Percentiles rank a stretch among this genome's conserved stretches.
Conservation (phyloP, 2,888 invertebrate genomes). For the Calephelis perditalis region DNA sequence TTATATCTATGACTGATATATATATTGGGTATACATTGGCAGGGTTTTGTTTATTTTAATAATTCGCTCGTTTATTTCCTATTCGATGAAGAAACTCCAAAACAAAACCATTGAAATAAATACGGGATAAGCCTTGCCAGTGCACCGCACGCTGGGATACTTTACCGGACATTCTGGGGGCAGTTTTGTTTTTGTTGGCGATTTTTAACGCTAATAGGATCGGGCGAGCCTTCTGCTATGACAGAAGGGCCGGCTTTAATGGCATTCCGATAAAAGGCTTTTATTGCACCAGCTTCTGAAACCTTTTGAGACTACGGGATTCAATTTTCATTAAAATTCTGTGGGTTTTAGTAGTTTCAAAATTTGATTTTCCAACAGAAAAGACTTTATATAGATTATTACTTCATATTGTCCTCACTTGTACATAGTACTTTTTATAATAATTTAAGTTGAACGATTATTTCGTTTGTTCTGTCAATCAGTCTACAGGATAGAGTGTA, state of each 20-base stretch:
- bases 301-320: conserved; percentile 4
- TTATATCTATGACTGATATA: no score
- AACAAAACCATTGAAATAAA: background rate
- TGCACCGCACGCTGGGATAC: conserved; percentile 4
- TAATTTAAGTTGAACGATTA: no score
- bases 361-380: background rate
- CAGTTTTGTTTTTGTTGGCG: conserved; percentile 43
- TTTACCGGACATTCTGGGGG: conserved; percentile 15
- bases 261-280: conserved; percentile 31
- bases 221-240: conserved; percentile 27
- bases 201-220: conserved; percentile 49
- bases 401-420: no score
- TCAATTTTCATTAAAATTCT: background rate
- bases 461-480: no score
- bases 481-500: no score
- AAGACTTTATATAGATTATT: no score
- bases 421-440: no score
- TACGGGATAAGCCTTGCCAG: background rate
- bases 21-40: no score
- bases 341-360: background rate
- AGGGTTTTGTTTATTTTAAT: no score
- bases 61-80: no score
- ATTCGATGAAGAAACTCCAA: no score
- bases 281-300: conserved; percentile 14
- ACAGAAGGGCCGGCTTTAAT: conserved; percentile 30